Conservation (phyloP, 2,888 invertebrate species). For the Unio delphinus region DNA sequence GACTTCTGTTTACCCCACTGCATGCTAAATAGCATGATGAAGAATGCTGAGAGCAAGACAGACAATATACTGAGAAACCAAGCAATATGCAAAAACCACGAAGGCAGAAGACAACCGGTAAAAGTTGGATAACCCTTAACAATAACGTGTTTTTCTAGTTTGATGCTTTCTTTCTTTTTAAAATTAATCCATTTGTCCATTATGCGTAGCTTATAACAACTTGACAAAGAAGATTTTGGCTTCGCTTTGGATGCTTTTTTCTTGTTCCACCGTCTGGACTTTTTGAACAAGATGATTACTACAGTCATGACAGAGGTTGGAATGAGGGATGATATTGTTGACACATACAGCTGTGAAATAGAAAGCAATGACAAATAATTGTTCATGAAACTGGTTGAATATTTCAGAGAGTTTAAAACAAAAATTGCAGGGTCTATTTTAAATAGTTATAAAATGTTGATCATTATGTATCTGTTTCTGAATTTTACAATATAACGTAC, state of each 20-base stretch:
- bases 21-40: conserved; percentile 43
- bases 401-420: not conserved
- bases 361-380: not conserved
- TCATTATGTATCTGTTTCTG: too few species aligned
- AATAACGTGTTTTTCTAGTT: conserved; percentile 18
- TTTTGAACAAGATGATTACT: conserved; percentile 20
- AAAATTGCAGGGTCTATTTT: too few species aligned
- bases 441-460: too few species aligned
- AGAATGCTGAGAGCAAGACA: conserved; percentile 36
- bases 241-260: not conserved
- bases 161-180: conserved; percentile 14
- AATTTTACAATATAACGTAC: too few species aligned
- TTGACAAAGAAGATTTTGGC: not conserved
- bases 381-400: not conserved
- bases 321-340: conserved; percentile 17
- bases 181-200: not conserved
- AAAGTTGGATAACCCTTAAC: conserved; percentile 7
- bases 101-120: conserved; percentile 34
- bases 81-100: conserved; percentile 40
- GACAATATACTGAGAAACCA: conserved; percentile 39
- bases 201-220: not conserved
- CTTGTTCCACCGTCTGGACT: conserved; percentile 15
- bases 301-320: conserved; percentile 15
- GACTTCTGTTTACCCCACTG: conserved; percentile 47
- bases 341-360: conserved; percentile 9